These are phyloP conservation scores for Zalophus californianus DNA, from an alignment of 2,797 vertebrate genomes.

Conservation along the genomic window DNA sequence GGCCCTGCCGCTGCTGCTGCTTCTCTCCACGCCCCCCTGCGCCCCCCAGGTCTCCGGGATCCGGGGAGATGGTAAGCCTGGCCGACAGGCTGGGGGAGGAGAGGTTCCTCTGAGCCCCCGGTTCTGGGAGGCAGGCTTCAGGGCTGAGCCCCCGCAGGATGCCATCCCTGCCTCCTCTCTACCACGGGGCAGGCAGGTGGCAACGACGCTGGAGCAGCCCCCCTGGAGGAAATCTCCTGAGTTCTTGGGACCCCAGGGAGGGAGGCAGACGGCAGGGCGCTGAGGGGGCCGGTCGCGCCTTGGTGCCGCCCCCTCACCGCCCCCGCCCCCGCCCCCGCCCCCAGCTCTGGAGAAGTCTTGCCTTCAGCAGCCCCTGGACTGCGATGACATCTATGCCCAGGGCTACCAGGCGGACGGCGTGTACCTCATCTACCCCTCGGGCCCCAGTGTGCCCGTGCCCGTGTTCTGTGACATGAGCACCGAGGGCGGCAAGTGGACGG, in stretches of 20 bases:
- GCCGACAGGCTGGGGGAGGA: background rate
- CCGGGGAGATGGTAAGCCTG: conserved; percentile 82
- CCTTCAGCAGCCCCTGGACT: conserved; percentile 85
- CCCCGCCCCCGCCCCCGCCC: background rate
- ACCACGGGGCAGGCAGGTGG: background rate
- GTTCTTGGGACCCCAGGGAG: background rate
- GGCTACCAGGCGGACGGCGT: conserved; percentile 85
- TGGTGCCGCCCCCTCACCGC: background rate
- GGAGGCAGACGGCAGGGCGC: background rate
- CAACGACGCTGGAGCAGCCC: background rate
- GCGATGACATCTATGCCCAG: conserved; percentile 86
- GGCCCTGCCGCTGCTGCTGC: conserved; percentile 66
- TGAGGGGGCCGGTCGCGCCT: background rate
- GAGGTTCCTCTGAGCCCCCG: background rate
- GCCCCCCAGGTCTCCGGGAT: conserved; percentile 63
- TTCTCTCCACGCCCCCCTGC: conserved; percentile 53
- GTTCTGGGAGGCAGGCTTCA: background rate
- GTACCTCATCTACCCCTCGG: conserved; percentile 88
- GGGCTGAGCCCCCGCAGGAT: background rate
- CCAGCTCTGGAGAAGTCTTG: conserved; percentile 78
- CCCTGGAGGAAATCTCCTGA: background rate
- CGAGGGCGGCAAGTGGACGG: conserved; percentile 87
- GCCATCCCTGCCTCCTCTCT: background rate
- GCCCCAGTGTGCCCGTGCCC: conserved; percentile 86
- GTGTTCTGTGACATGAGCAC: conserved; percentile 91